A percentile compares a stretch with the other conserved stretches of the same genome.
Evolutionary conservation across 2,113 vertebrate species (phyloP).

Genomic region (Ranitomeya variabilis): DNA sequence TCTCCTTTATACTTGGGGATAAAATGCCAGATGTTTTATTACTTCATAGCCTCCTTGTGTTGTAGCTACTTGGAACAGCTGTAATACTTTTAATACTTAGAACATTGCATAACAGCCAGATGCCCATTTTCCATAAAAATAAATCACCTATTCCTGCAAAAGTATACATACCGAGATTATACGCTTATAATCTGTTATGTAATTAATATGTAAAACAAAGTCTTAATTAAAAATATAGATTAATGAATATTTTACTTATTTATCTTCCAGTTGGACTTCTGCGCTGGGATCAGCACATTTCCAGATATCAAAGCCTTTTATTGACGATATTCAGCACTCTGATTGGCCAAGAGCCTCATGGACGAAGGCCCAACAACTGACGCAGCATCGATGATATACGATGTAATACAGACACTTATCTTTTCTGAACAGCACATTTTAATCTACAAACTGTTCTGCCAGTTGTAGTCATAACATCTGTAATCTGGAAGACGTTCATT

Average conservation of each 20-base stretch:
- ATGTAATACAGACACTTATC: not conserved
- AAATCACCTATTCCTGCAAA: not conserved
- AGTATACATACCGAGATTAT: not conserved
- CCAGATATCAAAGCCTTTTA: not conserved
- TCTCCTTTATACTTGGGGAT: not conserved
- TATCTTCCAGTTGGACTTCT: not conserved
- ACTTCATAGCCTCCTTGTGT: not conserved
- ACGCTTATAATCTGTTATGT: not conserved
- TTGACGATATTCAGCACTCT: not conserved
- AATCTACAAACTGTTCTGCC: not conserved
- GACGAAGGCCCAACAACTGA: conserved; percentile 9
- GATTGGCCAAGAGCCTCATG: conserved; percentile 5
- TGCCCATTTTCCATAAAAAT: not conserved
- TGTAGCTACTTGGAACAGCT: not conserved
- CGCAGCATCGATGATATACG: not conserved
- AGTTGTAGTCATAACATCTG: not conserved
- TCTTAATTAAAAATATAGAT: not conserved
- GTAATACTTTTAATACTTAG: not conserved
- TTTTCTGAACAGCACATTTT: not conserved
- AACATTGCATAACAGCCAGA: not conserved
- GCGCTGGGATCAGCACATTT: not conserved
- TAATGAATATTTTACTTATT: conserved; percentile 13
- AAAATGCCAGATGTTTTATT: not conserved
- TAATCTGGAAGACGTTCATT: conserved; percentile 21
- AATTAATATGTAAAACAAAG: not conserved